Evolutionary conservation across 2,888 invertebrate species (phyloP).

Genomic region (Myopa testacea): DNA sequence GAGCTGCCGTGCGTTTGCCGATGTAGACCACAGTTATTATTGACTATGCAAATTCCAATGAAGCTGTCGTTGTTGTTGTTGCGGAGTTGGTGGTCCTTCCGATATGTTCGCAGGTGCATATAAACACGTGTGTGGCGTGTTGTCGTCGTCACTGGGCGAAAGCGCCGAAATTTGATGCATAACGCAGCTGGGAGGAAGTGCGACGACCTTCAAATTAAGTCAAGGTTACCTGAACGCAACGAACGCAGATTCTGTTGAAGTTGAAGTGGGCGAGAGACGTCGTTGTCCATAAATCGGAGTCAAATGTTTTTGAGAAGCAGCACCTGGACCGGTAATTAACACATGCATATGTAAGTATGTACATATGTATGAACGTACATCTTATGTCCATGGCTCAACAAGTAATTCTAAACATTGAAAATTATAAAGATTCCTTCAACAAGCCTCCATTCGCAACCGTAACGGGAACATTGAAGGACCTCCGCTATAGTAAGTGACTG

Average conservation of each 20-base stretch:
- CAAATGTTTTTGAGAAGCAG: no score
- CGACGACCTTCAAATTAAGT: constrained; percentile 28
- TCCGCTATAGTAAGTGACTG: no score
- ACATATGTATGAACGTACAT: no score
- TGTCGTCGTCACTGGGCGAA: background rate
- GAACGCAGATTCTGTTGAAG: constrained; percentile 4
- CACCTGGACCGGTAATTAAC: no score
- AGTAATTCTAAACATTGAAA: no score
- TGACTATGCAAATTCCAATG: constrained; percentile 25
- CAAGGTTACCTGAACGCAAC: constrained; percentile 32
- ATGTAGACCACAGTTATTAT: constrained; percentile 32
- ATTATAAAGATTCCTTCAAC: no score
- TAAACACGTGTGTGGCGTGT: background rate
- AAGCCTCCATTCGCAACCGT: no score
- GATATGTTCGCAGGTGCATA: background rate
- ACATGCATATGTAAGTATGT: no score
- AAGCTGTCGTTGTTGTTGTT: constrained; percentile 35
- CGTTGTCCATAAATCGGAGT: no score
- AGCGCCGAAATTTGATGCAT: constrained; percentile 25
- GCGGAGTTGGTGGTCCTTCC: constrained; percentile 30
- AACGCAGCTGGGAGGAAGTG: constrained; percentile 30
- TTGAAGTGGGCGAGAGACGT: background rate
- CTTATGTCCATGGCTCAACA: no score
- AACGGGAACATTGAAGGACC: no score
- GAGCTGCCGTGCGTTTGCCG: background rate